Percentiles rank a stretch among this genome's conserved stretches.
phyloP scores from a whole-genome alignment of 2,113 vertebrate species.

The Pseudorectes ferrugineus region DNA sequence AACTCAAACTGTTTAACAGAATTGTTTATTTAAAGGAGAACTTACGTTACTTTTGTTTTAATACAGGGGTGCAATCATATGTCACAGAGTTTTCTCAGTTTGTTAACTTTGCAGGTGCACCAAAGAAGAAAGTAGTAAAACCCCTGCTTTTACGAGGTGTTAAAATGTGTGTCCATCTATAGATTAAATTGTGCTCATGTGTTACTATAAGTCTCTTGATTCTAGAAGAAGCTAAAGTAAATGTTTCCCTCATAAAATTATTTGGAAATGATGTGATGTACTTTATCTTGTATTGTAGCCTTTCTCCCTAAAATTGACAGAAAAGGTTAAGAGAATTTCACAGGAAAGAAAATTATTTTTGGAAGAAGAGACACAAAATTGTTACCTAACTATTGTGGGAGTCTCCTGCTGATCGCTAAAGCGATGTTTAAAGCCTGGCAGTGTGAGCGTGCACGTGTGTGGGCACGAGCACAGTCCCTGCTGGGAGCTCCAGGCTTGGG shows the following conservation, averaged over 20 bases:
- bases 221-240: background rate
- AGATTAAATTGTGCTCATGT: background rate
- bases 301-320: background rate
- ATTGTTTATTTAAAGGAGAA: background rate
- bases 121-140: background rate
- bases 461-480: background rate
- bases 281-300: background rate
- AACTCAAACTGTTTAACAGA: background rate
- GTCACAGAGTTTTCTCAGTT: background rate
- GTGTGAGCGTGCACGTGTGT: too few relatives aligned
- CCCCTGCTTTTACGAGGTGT: background rate
- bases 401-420: background rate
- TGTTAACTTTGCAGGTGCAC: background rate
- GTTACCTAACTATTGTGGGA: background rate
- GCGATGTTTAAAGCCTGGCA: background rate
- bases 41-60: background rate
- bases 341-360: background rate
- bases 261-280: background rate
- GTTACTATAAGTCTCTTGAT: background rate
- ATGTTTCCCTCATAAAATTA: background rate
- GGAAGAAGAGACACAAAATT: background rate
- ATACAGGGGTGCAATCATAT: accelerated
- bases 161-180: background rate
- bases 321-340: background rate
- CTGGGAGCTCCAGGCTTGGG: background rate